Percentiles rank a stretch among this genome's conserved stretches.
phyloP scores from a whole-genome alignment of 2,888 invertebrate species.

The Entomobrya multifasciata region DNA sequence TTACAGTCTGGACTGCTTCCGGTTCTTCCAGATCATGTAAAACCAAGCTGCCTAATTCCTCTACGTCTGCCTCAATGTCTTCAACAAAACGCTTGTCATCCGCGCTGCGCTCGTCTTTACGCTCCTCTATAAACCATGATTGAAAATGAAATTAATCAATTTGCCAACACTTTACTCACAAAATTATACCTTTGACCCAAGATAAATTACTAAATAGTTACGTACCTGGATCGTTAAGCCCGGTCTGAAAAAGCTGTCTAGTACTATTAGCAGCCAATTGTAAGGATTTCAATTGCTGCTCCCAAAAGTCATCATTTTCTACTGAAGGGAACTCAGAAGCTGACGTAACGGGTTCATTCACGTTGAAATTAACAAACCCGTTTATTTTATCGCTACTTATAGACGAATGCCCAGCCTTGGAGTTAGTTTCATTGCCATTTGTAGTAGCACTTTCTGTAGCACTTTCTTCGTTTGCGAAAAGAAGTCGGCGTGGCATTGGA shows the following conservation, averaged over 20 bases:
- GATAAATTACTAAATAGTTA: neutral
- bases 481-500: conserved; percentile 37
- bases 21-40: conserved; percentile 77
- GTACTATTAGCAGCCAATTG: conserved; percentile 73
- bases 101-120: neutral
- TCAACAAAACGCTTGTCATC: conserved; percentile 73
- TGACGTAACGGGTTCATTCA: too few relatives aligned
- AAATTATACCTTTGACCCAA: too few relatives aligned
- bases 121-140: conserved; percentile 52
- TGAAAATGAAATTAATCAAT: too few relatives aligned
- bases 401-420: neutral
- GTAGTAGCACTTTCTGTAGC: neutral
- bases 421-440: conserved; percentile 22
- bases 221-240: conserved; percentile 57
- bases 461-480: conserved; percentile 54
- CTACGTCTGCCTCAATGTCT: conserved; percentile 74
- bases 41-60: conserved; percentile 77
- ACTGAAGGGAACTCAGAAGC: neutral
- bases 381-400: neutral
- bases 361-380: too few relatives aligned
- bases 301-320: conserved; percentile 74
- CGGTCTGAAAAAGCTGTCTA: conserved; percentile 63
- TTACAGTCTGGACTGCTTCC: conserved; percentile 53
- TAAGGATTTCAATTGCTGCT: conserved; percentile 69
- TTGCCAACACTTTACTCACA: too few relatives aligned